These are phyloP conservation scores for Chalcosyrphus nemorum DNA, from an alignment of 2,888 invertebrate genomes.

Conservation along the genomic window DNA sequence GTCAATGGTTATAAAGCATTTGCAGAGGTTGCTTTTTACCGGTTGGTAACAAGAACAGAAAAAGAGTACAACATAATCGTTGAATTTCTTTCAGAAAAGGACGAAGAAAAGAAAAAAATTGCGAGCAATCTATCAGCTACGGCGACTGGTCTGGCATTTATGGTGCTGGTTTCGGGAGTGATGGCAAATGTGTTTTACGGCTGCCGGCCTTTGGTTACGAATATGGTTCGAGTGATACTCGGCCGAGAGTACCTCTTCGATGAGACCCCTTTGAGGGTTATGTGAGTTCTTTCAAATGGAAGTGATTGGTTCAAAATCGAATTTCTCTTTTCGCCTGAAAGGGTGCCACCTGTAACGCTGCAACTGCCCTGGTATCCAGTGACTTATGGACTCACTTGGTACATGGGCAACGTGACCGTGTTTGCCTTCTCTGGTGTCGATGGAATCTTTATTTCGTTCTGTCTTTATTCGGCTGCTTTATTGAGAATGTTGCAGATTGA, in stretches of 20 bases:
- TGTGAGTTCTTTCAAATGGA: constrained; percentile 4
- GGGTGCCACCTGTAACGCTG: constrained; percentile 30
- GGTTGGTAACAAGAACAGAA: background rate
- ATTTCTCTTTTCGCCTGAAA: background rate
- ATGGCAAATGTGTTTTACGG: constrained; percentile 25
- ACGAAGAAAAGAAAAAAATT: constrained; percentile 5
- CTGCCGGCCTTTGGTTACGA: constrained; percentile 23
- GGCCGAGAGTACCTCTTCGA: constrained; percentile 32
- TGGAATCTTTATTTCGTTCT: constrained; percentile 50
- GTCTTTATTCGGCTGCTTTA: constrained; percentile 39
- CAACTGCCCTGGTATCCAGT: constrained; percentile 56
- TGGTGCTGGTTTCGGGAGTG: constrained; percentile 5
- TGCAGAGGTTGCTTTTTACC: constrained; percentile 11
- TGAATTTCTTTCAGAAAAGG: constrained; percentile 3
- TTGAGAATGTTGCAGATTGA: constrained; percentile 40
- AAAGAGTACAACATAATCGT: background rate
- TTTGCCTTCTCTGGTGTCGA: constrained; percentile 39
- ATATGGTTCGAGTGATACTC: constrained; percentile 8
- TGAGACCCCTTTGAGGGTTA: constrained; percentile 39
- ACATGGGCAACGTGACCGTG: constrained; percentile 29
- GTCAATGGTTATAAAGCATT: background rate
- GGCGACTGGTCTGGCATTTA: constrained; percentile 25
- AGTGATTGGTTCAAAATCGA: too few species aligned
- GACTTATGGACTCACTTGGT: constrained; percentile 23
- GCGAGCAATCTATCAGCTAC: background rate